Percentiles rank a stretch among this genome's conserved stretches.
Conservation (phyloP, 2,797 vertebrate genomes). For the Acipenser ruthenus region DNA sequence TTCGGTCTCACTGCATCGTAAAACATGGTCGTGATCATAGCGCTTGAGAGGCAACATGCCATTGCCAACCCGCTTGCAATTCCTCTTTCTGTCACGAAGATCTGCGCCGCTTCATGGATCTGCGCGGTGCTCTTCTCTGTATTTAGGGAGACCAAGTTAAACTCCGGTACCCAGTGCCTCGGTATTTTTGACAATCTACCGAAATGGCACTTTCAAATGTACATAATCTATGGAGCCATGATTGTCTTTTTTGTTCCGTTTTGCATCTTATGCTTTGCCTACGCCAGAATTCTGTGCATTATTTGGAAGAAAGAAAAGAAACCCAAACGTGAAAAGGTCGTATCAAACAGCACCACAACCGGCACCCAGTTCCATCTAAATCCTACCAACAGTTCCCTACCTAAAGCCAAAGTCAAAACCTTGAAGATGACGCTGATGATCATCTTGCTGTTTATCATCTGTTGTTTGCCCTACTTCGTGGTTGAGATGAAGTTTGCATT, state of each 20-base stretch:
- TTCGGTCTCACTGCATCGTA: slow-evolving; percentile 6
- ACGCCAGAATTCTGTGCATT: background rate
- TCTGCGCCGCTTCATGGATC: background rate
- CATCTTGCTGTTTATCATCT: background rate
- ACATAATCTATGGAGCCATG: too few relatives aligned
- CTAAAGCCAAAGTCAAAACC: background rate
- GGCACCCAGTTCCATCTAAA: background rate
- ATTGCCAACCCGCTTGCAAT: background rate
- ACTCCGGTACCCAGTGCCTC: background rate
- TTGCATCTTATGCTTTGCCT: background rate
- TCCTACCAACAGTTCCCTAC: background rate
- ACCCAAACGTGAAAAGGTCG: too few relatives aligned
- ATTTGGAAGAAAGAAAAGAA: slow-evolving; percentile 3
- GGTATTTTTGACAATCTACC: background rate
- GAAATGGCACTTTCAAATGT: too few relatives aligned
- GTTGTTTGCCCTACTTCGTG: slow-evolving; percentile 2
- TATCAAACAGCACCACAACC: background rate
- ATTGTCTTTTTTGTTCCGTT: too few relatives aligned
- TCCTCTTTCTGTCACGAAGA: background rate
- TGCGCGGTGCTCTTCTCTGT: slow-evolving; percentile 5
- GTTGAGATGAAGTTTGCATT: slow-evolving; percentile 4
- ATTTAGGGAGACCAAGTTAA: background rate
- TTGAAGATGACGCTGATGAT: background rate
- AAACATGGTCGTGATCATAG: slow-evolving; percentile 4
- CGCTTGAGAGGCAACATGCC: background rate